Evolutionary conservation across 2,888 invertebrate genomes (phyloP).

Genomic region (Caenorhabditis macrosperma): DNA sequence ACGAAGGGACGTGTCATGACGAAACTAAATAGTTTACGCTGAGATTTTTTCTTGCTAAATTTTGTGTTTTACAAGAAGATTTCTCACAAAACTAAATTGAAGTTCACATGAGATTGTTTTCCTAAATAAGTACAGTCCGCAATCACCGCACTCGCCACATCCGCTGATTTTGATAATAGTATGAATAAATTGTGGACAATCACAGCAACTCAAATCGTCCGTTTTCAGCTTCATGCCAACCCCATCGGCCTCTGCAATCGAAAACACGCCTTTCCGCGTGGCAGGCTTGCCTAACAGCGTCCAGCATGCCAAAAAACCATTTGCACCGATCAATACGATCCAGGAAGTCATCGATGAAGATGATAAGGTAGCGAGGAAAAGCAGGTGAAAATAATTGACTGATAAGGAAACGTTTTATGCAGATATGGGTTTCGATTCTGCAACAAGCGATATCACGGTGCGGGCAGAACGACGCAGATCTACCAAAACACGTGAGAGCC

Average conservation of each 20-base stretch:
- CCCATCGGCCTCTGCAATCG: slow-evolving; percentile 33
- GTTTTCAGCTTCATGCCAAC: slow-evolving; percentile 49
- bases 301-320: slow-evolving; percentile 64
- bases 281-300: slow-evolving; percentile 68
- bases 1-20: too few species aligned
- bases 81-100: too few species aligned
- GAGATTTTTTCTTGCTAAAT: too few species aligned
- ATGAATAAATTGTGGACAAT: background rate
- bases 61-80: too few species aligned
- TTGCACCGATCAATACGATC: slow-evolving; percentile 40
- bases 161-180: too few species aligned
- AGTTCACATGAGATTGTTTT: too few species aligned
- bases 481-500: slow-evolving; percentile 72
- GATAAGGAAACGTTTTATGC: background rate
- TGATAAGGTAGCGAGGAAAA: slow-evolving; percentile 60
- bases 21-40: too few species aligned
- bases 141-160: background rate
- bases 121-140: too few species aligned
- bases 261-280: slow-evolving; percentile 64
- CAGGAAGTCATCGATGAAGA: slow-evolving; percentile 61
- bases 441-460: slow-evolving; percentile 74
- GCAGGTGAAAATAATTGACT: too few species aligned
- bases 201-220: background rate
- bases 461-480: slow-evolving; percentile 68
- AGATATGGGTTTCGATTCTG: slow-evolving; percentile 76